Percentiles rank a stretch among this genome's conserved stretches.
phyloP scores from a whole-genome alignment of 2,797 vertebrate genomes.

The Craterocephalus amniculus region DNA sequence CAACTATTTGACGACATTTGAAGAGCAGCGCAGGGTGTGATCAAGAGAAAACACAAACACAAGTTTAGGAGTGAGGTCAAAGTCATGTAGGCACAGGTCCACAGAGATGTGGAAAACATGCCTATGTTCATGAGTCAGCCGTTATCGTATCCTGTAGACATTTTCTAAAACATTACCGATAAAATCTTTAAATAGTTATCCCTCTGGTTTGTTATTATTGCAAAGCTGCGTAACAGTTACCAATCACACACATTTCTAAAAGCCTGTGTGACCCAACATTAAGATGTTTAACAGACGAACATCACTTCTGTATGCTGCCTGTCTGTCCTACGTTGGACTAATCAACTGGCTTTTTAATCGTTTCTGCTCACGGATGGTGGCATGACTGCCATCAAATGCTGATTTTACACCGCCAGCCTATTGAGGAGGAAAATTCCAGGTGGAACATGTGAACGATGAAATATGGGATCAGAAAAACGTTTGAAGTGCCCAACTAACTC shows the following conservation, averaged over 20 bases:
- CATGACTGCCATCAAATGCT: background rate
- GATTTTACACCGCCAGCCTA: constrained; percentile 3
- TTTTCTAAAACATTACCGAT: background rate
- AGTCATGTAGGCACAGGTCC: background rate
- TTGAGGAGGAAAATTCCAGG: background rate
- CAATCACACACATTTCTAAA: background rate
- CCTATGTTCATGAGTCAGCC: background rate
- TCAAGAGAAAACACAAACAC: too few relatives aligned
- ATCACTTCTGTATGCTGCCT: background rate
- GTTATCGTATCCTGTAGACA: background rate
- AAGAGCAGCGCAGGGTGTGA: background rate
- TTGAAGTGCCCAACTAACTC: background rate
- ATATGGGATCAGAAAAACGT: background rate
- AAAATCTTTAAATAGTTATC: background rate
- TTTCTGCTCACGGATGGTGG: background rate
- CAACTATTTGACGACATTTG: background rate
- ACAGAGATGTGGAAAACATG: background rate
- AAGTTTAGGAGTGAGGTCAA: background rate
- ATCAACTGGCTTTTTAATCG: background rate
- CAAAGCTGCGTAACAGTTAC: background rate
- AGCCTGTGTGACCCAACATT: background rate
- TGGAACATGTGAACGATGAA: background rate
- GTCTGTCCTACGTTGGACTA: background rate
- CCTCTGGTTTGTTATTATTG: background rate
- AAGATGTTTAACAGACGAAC: background rate